Evolutionary conservation across 23 tunicate species (phyloP).

Genomic region (Halocynthia aurantium): DNA sequence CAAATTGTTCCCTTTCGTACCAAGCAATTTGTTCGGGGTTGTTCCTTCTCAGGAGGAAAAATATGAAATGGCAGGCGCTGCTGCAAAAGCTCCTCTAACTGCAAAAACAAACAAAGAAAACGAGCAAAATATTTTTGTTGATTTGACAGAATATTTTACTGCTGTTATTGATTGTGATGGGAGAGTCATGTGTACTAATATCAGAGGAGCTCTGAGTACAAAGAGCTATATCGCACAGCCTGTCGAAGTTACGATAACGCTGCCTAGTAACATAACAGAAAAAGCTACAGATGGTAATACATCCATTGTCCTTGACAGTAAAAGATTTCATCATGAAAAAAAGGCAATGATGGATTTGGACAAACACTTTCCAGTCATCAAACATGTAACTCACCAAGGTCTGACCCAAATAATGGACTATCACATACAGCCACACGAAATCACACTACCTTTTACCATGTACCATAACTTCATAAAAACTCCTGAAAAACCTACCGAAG

Average conservation of each 20-base stretch:
- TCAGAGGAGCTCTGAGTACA: constrained; percentile 11
- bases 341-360: background rate
- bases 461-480: constrained; percentile 15
- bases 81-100: constrained; percentile 24
- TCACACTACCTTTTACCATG: constrained; percentile 15
- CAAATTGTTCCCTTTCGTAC: constrained; percentile 5
- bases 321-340: constrained; percentile 5
- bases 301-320: background rate
- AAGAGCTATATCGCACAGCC: constrained; percentile 8
- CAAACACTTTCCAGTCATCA: constrained; percentile 4
- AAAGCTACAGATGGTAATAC: background rate
- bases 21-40: constrained; percentile 17
- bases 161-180: constrained; percentile 8
- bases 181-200: background rate
- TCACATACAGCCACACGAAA: background rate
- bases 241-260: background rate
- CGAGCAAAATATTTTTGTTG: constrained; percentile 14
- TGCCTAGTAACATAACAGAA: constrained; percentile 8
- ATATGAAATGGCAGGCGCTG: constrained; percentile 5
- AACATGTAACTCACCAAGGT: constrained; percentile 6
- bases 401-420: constrained; percentile 15
- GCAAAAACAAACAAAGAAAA: constrained; percentile 3
- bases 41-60: constrained; percentile 3
- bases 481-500: background rate
- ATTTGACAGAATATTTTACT: constrained; percentile 20